Conservation (phyloP, 2,888 invertebrate genomes). For the Macrophya annulata region DNA sequence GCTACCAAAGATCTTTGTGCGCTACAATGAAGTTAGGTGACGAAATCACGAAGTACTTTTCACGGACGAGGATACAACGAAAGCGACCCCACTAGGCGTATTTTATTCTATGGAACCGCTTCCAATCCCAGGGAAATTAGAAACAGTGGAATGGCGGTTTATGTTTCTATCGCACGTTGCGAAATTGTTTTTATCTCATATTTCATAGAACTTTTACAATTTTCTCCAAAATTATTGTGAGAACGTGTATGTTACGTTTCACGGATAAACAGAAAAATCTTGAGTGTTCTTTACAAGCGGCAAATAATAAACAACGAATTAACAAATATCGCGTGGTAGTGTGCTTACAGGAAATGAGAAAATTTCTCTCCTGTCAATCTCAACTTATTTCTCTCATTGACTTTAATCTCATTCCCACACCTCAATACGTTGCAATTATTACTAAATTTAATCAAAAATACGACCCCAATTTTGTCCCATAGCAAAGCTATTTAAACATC, state of each 20-base stretch:
- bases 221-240: constrained; percentile 38
- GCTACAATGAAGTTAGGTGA: no score
- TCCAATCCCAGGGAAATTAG: constrained; percentile 30
- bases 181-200: constrained; percentile 43
- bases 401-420: neutral
- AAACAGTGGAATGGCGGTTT: constrained; percentile 53
- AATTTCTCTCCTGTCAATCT: constrained; percentile 29
- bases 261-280: neutral
- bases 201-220: constrained; percentile 36
- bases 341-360: constrained; percentile 31
- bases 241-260: neutral
- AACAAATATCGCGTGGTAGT: constrained; percentile 17
- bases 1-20: no score
- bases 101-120: constrained; percentile 14
- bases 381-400: neutral
- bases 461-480: neutral
- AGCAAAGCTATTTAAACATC: constrained; percentile 1
- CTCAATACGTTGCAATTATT: neutral
- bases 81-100: neutral
- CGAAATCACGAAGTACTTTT: no score
- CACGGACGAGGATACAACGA: neutral
- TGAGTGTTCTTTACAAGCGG: neutral
- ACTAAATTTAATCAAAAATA: neutral
- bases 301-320: neutral
- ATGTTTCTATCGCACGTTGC: constrained; percentile 48